Evolutionary conservation across 2,113 vertebrate species (phyloP).

Genomic region (Sinocyclocheilus rhinocerous): DNA sequence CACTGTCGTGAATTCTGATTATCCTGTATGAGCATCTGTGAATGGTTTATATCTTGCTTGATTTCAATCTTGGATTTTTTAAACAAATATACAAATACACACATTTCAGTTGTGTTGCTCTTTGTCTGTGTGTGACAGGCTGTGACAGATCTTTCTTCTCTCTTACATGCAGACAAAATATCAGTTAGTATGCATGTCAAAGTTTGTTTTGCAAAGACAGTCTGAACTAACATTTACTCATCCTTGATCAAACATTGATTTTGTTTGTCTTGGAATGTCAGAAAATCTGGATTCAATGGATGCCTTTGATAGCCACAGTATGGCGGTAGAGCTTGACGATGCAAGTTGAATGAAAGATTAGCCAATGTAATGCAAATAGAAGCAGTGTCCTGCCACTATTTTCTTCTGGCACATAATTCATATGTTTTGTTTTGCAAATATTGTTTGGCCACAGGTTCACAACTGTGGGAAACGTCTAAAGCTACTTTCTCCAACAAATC

Average conservation of each 20-base stretch:
- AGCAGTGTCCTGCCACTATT: too few species aligned
- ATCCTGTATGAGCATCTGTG: neutral
- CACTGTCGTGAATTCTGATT: neutral
- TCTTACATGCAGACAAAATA: neutral
- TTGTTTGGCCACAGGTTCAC: neutral
- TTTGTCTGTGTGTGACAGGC: neutral
- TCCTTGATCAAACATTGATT: neutral
- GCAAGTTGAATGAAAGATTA: neutral
- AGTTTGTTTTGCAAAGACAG: neutral
- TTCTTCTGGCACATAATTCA: too few species aligned
- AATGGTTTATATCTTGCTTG: slow-evolving; percentile 3
- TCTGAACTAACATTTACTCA: neutral
- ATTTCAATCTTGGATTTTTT: neutral
- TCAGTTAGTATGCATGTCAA: neutral
- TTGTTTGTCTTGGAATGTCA: neutral
- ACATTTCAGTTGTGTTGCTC: neutral
- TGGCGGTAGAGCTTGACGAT: neutral
- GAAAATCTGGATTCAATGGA: neutral
- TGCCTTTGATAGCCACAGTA: neutral
- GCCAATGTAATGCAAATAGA: neutral
- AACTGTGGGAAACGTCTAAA: neutral
- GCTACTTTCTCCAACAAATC: neutral
- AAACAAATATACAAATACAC: slow-evolving; percentile 6
- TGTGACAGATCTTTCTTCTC: neutral
- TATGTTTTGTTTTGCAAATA: neutral